Evolutionary conservation across 2,797 vertebrate species (phyloP), one percentile per base, ranked within the genome.

Genomic region (Emydoidea blandingii): DNA sequence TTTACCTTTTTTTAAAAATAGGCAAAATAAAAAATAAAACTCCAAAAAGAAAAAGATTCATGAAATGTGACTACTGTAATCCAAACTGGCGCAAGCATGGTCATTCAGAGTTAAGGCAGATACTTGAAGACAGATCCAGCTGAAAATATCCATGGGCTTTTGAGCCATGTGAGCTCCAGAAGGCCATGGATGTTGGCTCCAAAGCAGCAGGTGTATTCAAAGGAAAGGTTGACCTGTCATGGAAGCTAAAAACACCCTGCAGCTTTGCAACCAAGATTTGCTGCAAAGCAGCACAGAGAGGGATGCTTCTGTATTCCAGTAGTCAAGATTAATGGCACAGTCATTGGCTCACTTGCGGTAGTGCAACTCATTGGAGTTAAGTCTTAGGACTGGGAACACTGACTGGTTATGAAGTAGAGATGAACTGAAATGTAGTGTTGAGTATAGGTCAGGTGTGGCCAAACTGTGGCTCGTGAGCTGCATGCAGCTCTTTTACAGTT

Each of bases 141-240:
- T 76, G 89, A 81, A 97, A 92, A 47, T 53, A 57, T 62, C 27
- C 2, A 1, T 53, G 14, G 2, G 41, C 4, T 94, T 53, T 56
- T 94, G 81, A 95, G 34, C 25, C 80, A 90, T 29, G 91, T 47
- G 15, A 79, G 54, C 44, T 49, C 85, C 25, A 31, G 47, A 18
- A 96, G 53, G 76, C 53, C 10, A 44, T 59, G 12, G 83, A 52
- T 52, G 12, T 3, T 86, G 18, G 18, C 81, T 88, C 81, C 41
- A 74, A 49, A 83, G 54, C 88, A 89, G 49, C 23, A 82, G 27
- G 5, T 91, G 53, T 91, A 92, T 87, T 86, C n/a, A 95, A 86
- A 44, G 62, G n/a, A 65, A 84, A 93, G 65, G 15, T 18, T 62
- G 8, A 79, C 23, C 65, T 23, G 79, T 92, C 15, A 74, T 95